Base-by-base conservation (phyloP, 2,888 invertebrate genomes). In the Campopleginae sp. region DNA sequence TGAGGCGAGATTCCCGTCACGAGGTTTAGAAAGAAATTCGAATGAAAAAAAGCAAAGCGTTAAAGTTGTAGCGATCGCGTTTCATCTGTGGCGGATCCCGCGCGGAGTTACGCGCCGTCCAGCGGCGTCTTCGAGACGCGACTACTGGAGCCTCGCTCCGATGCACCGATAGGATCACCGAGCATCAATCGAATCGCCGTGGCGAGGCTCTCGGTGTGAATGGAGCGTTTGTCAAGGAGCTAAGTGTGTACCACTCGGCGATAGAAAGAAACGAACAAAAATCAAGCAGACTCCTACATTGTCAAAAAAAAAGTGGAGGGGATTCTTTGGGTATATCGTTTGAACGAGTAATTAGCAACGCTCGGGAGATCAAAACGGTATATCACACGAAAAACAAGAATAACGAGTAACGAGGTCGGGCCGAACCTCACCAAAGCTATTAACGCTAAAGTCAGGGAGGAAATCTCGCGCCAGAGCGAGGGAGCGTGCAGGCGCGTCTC, bases 401-500 rank as follows among this genome's bases (percentile, higher is more conserved):
- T 48, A 48, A 33, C 33, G 38, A 7, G 7, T 7, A 78, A 71
- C 38, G 74, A 71, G 76, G 80, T 66, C 80, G 71, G 38, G 84
- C 42, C 75, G 6, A 58, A 58, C 58, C 58, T 58, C 6, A 7
- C 27, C 19, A 14, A 27, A 58, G 58, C 58, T 27, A 27, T 58
- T 58, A 58, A 58, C 58, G 58, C 58, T 23, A 27, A 27, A 58
- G 27, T 58, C 58, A 58, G 58, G 58, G 58, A 58, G 58, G 27
- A 58, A 58, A 27, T 27, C 58, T 58, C 58, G 58, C 58, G 23
- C 58, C 58, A 12, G 27, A 14, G n/a, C n/a, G 58, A 58, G 58
- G 58, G 58, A 58, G 58, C 58, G 58, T 42, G 72, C 54, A 54
- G 88, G 89, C 84, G 89, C 82, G 90, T 83, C 86, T 83, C 82